Conservation (phyloP, 2,797 vertebrate species). For the Balearica regulorum region DNA sequence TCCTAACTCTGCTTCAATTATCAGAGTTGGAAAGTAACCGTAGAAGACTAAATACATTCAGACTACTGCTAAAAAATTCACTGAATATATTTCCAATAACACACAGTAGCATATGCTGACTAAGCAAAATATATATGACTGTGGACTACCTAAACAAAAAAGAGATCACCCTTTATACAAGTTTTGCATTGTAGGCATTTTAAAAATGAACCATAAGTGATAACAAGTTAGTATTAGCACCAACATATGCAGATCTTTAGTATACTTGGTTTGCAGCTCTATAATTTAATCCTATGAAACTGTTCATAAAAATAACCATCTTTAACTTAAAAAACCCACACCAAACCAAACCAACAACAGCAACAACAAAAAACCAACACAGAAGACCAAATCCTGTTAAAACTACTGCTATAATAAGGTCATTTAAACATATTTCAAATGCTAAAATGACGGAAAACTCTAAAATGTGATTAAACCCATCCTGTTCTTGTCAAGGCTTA, state of each 20-base stretch:
- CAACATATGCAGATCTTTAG: not conserved
- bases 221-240: not conserved
- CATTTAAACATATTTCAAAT: not conserved
- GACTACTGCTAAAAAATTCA: not conserved
- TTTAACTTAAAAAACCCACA: not conserved
- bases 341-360: not conserved
- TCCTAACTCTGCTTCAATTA: not conserved
- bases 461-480: not conserved
- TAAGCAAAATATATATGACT: not conserved
- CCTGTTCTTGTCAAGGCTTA: not conserved
- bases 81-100: not conserved
- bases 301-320: not conserved
- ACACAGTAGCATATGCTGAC: not conserved
- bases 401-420: not conserved
- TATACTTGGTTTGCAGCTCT: not conserved
- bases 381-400: not conserved
- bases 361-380: not conserved
- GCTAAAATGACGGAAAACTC: not conserved
- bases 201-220: not conserved
- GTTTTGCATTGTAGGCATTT: not conserved
- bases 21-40: not conserved
- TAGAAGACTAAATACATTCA: not conserved
- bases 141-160: not conserved
- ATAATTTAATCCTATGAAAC: not conserved
- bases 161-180: not conserved